A percentile compares a stretch with the other conserved stretches of the same genome.
Evolutionary conservation across 2,797 vertebrate genomes (phyloP).

Genomic region (Phoeniculus purpureus): DNA sequence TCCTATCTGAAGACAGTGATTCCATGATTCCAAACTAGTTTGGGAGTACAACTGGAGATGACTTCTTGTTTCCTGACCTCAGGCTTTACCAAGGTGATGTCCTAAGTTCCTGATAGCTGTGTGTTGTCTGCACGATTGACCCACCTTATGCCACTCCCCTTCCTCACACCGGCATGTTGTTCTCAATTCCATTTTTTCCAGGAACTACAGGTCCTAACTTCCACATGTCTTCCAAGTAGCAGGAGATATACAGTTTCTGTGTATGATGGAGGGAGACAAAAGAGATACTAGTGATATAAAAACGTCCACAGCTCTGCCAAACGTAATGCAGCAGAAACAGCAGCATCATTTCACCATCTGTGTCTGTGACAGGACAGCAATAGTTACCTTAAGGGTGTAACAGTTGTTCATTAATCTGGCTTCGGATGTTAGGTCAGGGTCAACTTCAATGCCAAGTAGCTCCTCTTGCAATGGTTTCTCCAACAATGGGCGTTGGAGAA

Average conservation of each 20-base stretch:
- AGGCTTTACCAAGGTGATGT: neutral
- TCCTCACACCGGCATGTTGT: neutral
- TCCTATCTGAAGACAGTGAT: neutral
- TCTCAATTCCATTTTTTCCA: neutral
- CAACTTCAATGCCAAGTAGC: neutral
- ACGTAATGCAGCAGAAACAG: neutral
- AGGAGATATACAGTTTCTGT: neutral
- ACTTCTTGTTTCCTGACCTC: neutral
- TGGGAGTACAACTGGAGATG: neutral
- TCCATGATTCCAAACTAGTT: neutral
- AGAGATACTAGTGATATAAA: neutral
- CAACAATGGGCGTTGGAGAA: constrained; percentile 13
- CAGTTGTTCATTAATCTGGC: neutral
- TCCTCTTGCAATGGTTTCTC: neutral
- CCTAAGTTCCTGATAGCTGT: neutral
- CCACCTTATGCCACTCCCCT: neutral
- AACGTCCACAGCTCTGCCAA: neutral
- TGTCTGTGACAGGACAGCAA: neutral
- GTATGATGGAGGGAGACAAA: neutral
- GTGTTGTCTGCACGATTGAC: neutral
- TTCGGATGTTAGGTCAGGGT: neutral
- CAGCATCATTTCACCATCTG: neutral
- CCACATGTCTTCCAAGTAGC: neutral
- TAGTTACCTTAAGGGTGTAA: neutral
- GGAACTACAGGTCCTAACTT: neutral